A percentile compares a stretch with the other conserved stretches of the same genome.
phyloP scores from a whole-genome alignment of 2,888 invertebrate species.

The Crepidodera aurea region DNA sequence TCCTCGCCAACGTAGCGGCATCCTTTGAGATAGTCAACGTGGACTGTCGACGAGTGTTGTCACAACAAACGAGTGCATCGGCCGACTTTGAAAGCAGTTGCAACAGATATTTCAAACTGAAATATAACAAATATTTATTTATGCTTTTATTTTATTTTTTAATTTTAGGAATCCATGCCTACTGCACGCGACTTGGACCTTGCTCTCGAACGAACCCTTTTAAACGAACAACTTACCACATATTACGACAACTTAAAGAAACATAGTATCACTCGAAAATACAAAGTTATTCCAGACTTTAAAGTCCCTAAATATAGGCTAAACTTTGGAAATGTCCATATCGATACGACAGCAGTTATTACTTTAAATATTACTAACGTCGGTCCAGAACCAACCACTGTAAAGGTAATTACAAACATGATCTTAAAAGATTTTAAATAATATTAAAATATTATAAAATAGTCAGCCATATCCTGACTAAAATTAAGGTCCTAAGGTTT shows the following conservation, averaged over 20 bases:
- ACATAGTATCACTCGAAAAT: slow-evolving; percentile 44
- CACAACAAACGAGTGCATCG: too few relatives aligned
- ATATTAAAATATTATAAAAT: too few relatives aligned
- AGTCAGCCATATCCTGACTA: too few relatives aligned
- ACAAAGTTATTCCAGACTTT: slow-evolving; percentile 64
- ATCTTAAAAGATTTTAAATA: too few relatives aligned
- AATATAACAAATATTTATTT: too few relatives aligned
- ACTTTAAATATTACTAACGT: slow-evolving; percentile 61
- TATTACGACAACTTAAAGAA: slow-evolving; percentile 60
- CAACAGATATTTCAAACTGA: too few relatives aligned
- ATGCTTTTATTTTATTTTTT: too few relatives aligned
- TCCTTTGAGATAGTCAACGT: too few relatives aligned
- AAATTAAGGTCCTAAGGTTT: too few relatives aligned
- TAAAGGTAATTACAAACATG: slow-evolving; percentile 59
- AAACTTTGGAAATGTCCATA: slow-evolving; percentile 67
- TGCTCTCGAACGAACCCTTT: slow-evolving; percentile 67
- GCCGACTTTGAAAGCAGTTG: too few relatives aligned
- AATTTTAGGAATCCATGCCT: slow-evolving; percentile 57
- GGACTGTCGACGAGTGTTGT: too few relatives aligned
- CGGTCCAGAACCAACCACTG: slow-evolving; percentile 63
- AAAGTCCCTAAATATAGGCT: slow-evolving; percentile 64
- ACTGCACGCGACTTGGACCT: slow-evolving; percentile 69
- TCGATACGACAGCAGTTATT: slow-evolving; percentile 61
- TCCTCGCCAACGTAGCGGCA: too few relatives aligned
- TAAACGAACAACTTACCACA: slow-evolving; percentile 61